Percentiles rank a stretch among this genome's conserved stretches.
These are phyloP conservation scores for Trypoxylus dichotomus DNA, from an alignment of 1,140 invertebrate species.

Conservation along the genomic window DNA sequence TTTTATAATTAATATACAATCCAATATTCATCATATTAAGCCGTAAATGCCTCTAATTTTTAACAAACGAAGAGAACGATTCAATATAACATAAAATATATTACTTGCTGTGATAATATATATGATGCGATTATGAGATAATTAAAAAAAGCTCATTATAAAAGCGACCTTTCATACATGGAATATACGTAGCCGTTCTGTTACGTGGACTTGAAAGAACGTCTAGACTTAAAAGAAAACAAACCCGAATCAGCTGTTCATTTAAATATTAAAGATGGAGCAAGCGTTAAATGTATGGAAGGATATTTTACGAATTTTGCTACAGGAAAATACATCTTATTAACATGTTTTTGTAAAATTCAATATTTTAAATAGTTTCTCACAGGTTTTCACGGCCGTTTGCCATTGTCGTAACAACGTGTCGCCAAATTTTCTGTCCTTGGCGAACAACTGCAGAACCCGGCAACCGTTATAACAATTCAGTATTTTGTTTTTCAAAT, in stretches of 20 bases:
- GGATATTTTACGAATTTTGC: too few species aligned
- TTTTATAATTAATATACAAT: background rate
- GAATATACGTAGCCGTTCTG: background rate
- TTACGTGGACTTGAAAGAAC: background rate
- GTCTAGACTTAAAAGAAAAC: background rate
- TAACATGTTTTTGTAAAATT: too few species aligned
- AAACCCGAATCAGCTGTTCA: background rate
- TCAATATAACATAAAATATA: slow-evolving; percentile 4
- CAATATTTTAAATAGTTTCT: too few species aligned
- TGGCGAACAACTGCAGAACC: too few species aligned
- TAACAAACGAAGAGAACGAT: background rate
- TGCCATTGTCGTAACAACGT: too few species aligned
- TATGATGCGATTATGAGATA: background rate
- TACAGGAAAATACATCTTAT: too few species aligned
- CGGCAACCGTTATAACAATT: too few species aligned
- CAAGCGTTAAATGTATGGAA: too few species aligned
- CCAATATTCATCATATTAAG: background rate
- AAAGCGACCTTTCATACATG: background rate
- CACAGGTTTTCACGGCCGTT: too few species aligned
- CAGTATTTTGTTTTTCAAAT: too few species aligned
- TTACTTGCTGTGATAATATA: slow-evolving; percentile 41
- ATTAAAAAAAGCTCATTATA: background rate
- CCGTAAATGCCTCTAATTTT: slow-evolving; percentile 11
- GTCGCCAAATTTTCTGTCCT: too few species aligned
- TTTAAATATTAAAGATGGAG: background rate